Evolutionary conservation across 1,140 invertebrate species (phyloP).

Genomic region (Pogonus chalceus): DNA sequence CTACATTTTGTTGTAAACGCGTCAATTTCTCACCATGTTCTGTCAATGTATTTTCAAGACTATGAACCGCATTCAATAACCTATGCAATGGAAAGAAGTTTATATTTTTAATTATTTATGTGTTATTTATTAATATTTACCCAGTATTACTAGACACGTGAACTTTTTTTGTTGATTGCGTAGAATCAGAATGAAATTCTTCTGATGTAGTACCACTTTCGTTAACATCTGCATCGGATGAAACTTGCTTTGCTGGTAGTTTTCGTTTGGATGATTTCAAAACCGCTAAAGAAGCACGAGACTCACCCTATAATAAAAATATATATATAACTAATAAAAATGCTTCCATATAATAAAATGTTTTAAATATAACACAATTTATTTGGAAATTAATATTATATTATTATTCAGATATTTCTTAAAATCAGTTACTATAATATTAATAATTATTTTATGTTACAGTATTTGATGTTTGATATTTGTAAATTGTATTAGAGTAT

Average conservation of each 20-base stretch:
- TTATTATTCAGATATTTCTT: too few relatives aligned
- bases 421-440: too few relatives aligned
- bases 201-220: slow-evolving; percentile 28
- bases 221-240: slow-evolving; percentile 29
- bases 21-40: slow-evolving; percentile 25
- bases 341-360: too few relatives aligned
- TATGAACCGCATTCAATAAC: slow-evolving; percentile 25
- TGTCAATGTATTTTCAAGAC: slow-evolving; percentile 24
- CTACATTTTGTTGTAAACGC: slow-evolving; percentile 22
- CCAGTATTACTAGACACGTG: slow-evolving; percentile 16
- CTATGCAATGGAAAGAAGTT: slow-evolving; percentile 14
- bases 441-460: too few relatives aligned
- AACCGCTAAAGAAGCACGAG: neutral
- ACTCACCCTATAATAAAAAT: neutral
- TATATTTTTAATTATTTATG: slow-evolving; percentile 3
- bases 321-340: neutral
- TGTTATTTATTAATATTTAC: slow-evolving; percentile 14
- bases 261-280: slow-evolving; percentile 26
- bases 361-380: too few relatives aligned
- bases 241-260: slow-evolving; percentile 27
- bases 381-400: too few relatives aligned
- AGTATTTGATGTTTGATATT: too few relatives aligned
- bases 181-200: slow-evolving; percentile 33
- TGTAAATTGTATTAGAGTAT: too few relatives aligned
- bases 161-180: slow-evolving; percentile 26